Evolutionary conservation across 2,888 invertebrate genomes (phyloP), one percentile per base, ranked within the genome.

Genomic region (Agelastica alni): DNA sequence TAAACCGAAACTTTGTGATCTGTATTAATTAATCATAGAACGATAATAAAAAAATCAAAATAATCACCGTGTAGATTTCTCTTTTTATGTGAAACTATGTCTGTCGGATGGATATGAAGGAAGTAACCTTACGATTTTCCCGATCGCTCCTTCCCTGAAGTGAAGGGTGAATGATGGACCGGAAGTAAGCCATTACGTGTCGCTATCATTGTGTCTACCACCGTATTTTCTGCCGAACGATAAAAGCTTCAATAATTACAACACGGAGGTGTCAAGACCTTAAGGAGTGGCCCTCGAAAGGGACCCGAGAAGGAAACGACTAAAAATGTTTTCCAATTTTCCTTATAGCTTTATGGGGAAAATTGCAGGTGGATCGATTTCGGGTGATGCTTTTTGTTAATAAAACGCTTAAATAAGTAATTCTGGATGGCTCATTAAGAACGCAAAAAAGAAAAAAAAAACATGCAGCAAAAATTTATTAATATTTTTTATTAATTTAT

Each of bases 171-270:
- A 75, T 69, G 49, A 45, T 46, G 66, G 68, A 64, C 69, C 74
- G 75, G 74, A 75, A 73, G 69, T 71, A 67, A 70, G 71, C 73
- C 74, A 75, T 75, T 75, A 73, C 71, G 71, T 57, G 57, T 72
- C 74, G 70, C 68, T 64, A 70, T 71, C 66, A 71, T 74, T 75
- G 72, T 74, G 63, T 58, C 52, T 46, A 51, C 56, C 51, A 51
- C 48, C 47, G 34, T 53, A 53, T 53, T 53, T 53, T 53, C 48
- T 37, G 7, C n/a, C n/a, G 30, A 42, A 16, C 47, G 43, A 53
- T 53, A 48, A 53, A 53, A 53, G 53, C 53, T 22, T 30, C 39
- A 43, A 48, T 53, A 53, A 53, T 53, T 53, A 53, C 43, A 34
- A n/a, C n/a, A 32, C 36, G 17, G 43, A 48, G 53, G 47, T 48